Evolutionary conservation across 1,140 invertebrate species (phyloP).

Genomic region (Solenopsis fugax): DNA sequence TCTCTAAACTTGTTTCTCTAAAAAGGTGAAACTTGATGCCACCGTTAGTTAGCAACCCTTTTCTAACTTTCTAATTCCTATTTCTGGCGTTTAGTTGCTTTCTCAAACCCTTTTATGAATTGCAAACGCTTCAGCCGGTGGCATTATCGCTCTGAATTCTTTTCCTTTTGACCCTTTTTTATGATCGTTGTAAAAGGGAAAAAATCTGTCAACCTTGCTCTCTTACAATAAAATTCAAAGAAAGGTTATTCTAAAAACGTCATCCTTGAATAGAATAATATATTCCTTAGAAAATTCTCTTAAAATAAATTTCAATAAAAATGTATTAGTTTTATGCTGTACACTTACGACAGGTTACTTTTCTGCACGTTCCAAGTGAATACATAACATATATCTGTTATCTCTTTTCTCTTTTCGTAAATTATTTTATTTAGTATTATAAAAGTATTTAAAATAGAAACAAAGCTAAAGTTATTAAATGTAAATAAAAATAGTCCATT

Average conservation of each 20-base stretch:
- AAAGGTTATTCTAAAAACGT: too few relatives aligned
- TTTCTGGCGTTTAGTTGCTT: slow-evolving; percentile 75
- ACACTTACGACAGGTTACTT: too few relatives aligned
- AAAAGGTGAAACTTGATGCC: slow-evolving; percentile 79
- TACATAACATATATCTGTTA: not conserved
- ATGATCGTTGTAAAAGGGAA: too few relatives aligned
- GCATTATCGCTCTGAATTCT: too few relatives aligned
- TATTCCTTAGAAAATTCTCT: too few relatives aligned
- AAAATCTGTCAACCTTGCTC: too few relatives aligned
- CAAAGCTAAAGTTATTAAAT: not conserved
- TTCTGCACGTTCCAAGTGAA: not conserved
- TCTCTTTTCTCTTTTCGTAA: not conserved
- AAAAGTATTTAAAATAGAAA: not conserved
- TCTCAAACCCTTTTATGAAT: slow-evolving; percentile 79
- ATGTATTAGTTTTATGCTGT: too few relatives aligned
- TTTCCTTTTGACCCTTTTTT: too few relatives aligned
- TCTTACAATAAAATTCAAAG: too few relatives aligned
- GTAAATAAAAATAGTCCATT: not conserved
- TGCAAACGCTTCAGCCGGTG: slow-evolving; percentile 9
- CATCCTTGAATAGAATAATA: too few relatives aligned
- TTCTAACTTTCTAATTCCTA: slow-evolving; percentile 80
- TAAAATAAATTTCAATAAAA: too few relatives aligned
- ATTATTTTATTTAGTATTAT: not conserved
- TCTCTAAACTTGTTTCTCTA: slow-evolving; percentile 16
- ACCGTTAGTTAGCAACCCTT: slow-evolving; percentile 77